Percentiles rank a stretch among this genome's conserved stretches.
These are phyloP conservation scores for Dicentrarchus labrax DNA, from an alignment of 2,113 vertebrate species.

Conservation along the genomic window DNA sequence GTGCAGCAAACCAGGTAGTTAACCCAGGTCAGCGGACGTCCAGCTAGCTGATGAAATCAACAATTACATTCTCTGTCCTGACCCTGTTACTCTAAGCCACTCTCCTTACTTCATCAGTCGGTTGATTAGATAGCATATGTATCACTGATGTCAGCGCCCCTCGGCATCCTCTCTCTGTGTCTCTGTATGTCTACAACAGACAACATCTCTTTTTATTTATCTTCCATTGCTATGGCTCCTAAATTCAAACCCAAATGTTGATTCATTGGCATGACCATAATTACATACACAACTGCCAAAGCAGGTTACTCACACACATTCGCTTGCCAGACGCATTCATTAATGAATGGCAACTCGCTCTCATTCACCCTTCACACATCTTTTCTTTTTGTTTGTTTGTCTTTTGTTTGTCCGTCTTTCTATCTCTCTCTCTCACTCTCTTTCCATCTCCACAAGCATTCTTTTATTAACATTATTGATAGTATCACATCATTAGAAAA, in stretches of 20 bases:
- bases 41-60: conserved; percentile 59
- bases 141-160: conserved; percentile 39
- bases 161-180: not conserved
- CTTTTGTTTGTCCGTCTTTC: conserved; percentile 15
- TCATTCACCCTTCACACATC: not conserved
- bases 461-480: conserved; percentile 37
- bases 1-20: conserved; percentile 20
- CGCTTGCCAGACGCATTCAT: conserved; percentile 6
- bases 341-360: not conserved
- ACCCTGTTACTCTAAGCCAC: conserved; percentile 61
- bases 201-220: not conserved
- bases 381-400: not conserved
- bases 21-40: not conserved
- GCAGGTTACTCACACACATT: not conserved
- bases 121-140: conserved; percentile 71
- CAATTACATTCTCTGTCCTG: conserved; percentile 60
- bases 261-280: not conserved
- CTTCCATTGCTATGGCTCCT: not conserved
- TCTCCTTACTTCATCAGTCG: conserved; percentile 49
- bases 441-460: not conserved
- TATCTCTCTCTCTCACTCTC: not conserved
- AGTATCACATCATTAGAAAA: conserved; percentile 42
- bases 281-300: not conserved
- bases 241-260: not conserved
- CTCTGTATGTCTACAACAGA: not conserved